These are phyloP conservation scores for Pimephales promelas DNA, from an alignment of 2,113 vertebrate species.

Conservation along the genomic window DNA sequence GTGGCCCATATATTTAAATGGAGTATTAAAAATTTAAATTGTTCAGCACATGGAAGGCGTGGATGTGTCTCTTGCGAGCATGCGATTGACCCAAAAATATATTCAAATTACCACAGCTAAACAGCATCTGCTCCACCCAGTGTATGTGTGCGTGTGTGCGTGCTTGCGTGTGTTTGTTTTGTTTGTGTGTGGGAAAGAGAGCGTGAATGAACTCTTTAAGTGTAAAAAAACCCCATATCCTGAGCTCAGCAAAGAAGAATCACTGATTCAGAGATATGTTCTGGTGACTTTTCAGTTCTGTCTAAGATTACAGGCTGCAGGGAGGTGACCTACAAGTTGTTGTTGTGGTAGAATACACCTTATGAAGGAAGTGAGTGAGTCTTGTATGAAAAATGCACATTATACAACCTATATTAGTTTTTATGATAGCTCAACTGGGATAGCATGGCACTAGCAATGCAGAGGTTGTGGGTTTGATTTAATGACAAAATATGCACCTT, in stretches of 20 bases:
- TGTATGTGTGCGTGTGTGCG: conserved; percentile 43
- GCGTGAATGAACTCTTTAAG: conserved; percentile 37
- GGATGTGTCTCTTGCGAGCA: conserved; percentile 71
- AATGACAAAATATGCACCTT: neutral
- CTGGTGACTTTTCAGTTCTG: conserved; percentile 12
- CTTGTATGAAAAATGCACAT: neutral
- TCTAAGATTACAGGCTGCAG: neutral
- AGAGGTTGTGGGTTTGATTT: neutral
- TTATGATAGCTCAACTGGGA: neutral
- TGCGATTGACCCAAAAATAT: conserved; percentile 78
- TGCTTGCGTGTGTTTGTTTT: conserved; percentile 20
- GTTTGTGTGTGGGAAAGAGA: conserved; percentile 4
- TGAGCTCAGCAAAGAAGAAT: conserved; percentile 33
- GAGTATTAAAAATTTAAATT: conserved; percentile 81
- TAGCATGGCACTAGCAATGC: neutral
- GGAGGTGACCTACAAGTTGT: neutral
- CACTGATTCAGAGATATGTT: conserved; percentile 36
- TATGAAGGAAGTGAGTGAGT: neutral
- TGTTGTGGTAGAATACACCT: neutral
- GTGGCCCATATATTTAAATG: conserved; percentile 79
- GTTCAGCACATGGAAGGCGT: conserved; percentile 73
- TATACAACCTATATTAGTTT: neutral
- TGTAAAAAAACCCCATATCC: neutral
- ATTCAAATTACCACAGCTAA: conserved; percentile 80
- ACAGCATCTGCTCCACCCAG: conserved; percentile 65